phyloP scores from a whole-genome alignment of 2,113 vertebrate genomes.

The Camelus dromedarius region DNA sequence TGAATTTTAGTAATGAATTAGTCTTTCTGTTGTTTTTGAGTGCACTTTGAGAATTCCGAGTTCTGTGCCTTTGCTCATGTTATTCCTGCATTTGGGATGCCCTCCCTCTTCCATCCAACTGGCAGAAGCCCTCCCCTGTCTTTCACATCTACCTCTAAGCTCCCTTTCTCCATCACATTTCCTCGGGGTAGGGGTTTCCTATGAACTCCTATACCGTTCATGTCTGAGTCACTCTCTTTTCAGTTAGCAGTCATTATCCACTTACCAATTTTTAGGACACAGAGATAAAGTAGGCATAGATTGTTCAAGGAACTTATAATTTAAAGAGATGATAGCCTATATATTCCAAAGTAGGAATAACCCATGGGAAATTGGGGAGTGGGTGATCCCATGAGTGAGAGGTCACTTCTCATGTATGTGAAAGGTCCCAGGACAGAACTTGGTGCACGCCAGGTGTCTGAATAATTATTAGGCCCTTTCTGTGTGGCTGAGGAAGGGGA shows the following conservation, averaged over 20 bases:
- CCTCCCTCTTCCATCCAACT: background rate
- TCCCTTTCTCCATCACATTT: background rate
- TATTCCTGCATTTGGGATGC: background rate
- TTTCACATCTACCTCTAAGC: background rate
- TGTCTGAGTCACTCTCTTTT: background rate
- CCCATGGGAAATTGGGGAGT: background rate
- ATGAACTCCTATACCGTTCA: background rate
- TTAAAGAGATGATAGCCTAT: background rate
- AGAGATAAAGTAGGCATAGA: background rate
- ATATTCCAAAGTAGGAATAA: background rate
- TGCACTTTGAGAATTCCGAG: background rate
- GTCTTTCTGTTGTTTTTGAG: background rate
- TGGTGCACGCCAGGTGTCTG: background rate
- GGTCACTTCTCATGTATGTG: background rate
- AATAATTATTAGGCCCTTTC: background rate
- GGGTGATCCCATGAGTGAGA: background rate
- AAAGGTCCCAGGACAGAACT: background rate
- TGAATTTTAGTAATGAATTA: background rate
- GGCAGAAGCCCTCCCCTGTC: background rate
- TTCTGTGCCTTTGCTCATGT: background rate
- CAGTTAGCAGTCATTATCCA: background rate
- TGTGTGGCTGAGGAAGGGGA: background rate
- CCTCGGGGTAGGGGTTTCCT: background rate
- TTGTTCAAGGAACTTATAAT: conserved; percentile 26
- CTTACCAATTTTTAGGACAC: background rate